These are phyloP conservation scores for Dendrolimus houi DNA, from an alignment of 2,888 invertebrate species.

Conservation along the genomic window DNA sequence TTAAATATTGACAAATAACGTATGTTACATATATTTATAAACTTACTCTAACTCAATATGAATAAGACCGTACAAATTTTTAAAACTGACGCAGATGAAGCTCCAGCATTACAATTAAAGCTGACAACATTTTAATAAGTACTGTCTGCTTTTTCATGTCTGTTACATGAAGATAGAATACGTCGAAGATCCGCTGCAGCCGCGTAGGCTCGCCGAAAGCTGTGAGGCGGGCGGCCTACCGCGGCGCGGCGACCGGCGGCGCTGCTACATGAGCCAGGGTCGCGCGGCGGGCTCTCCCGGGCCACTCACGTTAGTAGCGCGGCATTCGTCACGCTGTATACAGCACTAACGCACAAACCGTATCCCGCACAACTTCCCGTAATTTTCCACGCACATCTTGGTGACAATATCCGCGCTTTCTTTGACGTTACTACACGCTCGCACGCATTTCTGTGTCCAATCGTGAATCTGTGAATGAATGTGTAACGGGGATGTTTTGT, in stretches of 20 bases:
- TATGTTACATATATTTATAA: no score
- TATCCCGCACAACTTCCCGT: slow-evolving; percentile 31
- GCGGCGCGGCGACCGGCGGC: slow-evolving; percentile 5
- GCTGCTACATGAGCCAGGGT: slow-evolving; percentile 2
- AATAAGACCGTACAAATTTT: no score
- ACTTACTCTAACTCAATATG: no score
- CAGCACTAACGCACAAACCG: slow-evolving; percentile 21
- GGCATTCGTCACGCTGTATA: slow-evolving; percentile 37
- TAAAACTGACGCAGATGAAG: no score
- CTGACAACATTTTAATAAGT: no score
- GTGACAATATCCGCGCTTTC: slow-evolving; percentile 19
- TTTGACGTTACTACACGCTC: slow-evolving; percentile 14
- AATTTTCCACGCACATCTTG: slow-evolving; percentile 34
- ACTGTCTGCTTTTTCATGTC: no score
- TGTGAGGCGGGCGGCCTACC: slow-evolving; percentile 11
- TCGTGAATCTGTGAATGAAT: slow-evolving; percentile 5
- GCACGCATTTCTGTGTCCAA: slow-evolving; percentile 6
- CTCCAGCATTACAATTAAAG: no score
- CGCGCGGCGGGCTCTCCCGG: slow-evolving; percentile 16
- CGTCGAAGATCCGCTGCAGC: no score
- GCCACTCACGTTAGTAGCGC: slow-evolving; percentile 36
- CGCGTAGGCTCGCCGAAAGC: slow-evolving; percentile 12
- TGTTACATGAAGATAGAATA: no score
- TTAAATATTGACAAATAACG: no score
- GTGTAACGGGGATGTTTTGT: slow-evolving; percentile 10